phyloP scores from a whole-genome alignment of 1,140 invertebrate genomes.

The Himalopsyche phryganea region DNA sequence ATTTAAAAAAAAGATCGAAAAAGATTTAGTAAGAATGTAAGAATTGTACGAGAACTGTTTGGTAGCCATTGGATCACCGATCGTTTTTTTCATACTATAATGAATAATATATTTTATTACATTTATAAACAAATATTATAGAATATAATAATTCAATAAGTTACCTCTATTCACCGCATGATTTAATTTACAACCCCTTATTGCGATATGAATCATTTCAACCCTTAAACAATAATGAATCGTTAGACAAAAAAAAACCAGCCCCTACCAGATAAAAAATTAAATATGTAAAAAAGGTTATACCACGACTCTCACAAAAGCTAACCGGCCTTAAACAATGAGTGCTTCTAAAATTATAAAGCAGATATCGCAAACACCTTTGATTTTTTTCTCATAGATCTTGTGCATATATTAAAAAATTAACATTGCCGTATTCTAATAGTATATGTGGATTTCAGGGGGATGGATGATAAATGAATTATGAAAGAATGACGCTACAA shows the following conservation, averaged over 20 bases:
- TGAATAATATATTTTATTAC: no score
- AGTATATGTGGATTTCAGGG: slow-evolving; percentile 3
- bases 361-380: slow-evolving; percentile 8
- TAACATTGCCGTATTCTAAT: slow-evolving; percentile 11
- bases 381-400: slow-evolving; percentile 25
- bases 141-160: no score
- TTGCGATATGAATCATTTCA: no score
- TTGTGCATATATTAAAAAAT: slow-evolving; percentile 29
- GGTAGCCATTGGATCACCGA: no score
- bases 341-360: slow-evolving; percentile 8
- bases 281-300: slow-evolving; percentile 25
- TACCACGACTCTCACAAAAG: not conserved
- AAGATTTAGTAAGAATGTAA: no score
- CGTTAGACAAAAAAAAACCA: slow-evolving; percentile 18
- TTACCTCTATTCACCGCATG: no score
- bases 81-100: no score
- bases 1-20: no score
- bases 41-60: no score
- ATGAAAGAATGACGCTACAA: slow-evolving; percentile 22
- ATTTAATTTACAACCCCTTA: no score
- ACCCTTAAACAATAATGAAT: slow-evolving; percentile 8
- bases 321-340: slow-evolving; percentile 16
- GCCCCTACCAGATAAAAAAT: slow-evolving; percentile 17
- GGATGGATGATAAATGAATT: slow-evolving; percentile 23
- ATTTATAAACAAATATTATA: no score